Evolutionary conservation across 2,888 invertebrate genomes (phyloP), one percentile per base, ranked within the genome.

Genomic region (Argyresthia albistria): DNA sequence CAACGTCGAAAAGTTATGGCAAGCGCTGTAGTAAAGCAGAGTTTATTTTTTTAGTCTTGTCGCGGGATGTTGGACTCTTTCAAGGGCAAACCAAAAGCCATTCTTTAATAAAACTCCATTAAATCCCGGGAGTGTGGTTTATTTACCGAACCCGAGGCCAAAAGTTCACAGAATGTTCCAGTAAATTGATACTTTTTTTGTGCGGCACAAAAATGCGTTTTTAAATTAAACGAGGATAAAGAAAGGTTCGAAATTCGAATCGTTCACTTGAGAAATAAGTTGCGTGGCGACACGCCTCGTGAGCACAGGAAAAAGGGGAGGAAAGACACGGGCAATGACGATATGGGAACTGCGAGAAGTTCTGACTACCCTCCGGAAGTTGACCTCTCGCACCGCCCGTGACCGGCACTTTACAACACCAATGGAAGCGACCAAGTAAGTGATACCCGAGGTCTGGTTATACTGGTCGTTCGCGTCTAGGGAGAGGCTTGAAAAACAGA

Each of bases 271-370:
- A 75, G 82, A 83, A 82, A 74, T 62, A 58, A 69, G 70, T 79
- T 74, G 80, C 79, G 77, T 79, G 78, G 76, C 73, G 84, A 75
- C 73, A 79, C 81, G 84, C 72, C 77, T 62, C 69, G 66, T 80
- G 78, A 71, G 75, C 83, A 82, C 76, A 78, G 79, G 75, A 81
- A 80, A 67, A 79, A 77, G 76, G 78, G 78, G 76, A 76, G 69
- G 66, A 66, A 64, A 69, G 73, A 70, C 67, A 70, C 68, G 72
- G 65, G 66, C 69, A 70, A 71, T 75, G 69, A 74, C 70, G 67
- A 67, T 66, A 68, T 68, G 66, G 65, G 65, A 70, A 59, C 71
- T 73, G 56, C 55, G 74, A 70, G 79, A 79, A 79, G 69, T 69
- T 59, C 47, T 54, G 45, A 39, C 9, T 14, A 45, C 45, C 69